Percentiles rank a stretch among this genome's conserved stretches.
Evolutionary conservation across 1,140 invertebrate genomes (phyloP).

Genomic region (Leptinotarsa texana): DNA sequence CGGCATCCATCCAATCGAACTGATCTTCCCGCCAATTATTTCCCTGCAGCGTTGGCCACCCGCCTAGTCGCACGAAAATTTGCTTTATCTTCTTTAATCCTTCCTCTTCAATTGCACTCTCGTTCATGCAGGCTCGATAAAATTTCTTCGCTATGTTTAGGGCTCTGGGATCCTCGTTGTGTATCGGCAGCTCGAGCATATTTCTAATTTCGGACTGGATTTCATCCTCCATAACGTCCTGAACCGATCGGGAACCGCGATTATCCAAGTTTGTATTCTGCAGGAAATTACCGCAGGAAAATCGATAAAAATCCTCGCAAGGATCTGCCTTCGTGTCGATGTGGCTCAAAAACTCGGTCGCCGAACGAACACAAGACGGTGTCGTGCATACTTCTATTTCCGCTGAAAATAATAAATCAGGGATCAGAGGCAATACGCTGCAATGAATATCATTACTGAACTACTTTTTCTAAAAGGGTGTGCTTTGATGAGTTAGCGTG

Average conservation of each 20-base stretch:
- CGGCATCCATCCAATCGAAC: conserved; percentile 55
- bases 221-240: conserved; percentile 38
- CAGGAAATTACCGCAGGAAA: conserved; percentile 70
- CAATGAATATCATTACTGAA: too few species aligned
- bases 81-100: conserved; percentile 57
- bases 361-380: conserved; percentile 36
- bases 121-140: conserved; percentile 50
- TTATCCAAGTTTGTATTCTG: conserved; percentile 39
- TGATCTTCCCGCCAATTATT: conserved; percentile 58
- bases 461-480: too few species aligned
- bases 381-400: conserved; percentile 36
- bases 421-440: not conserved
- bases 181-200: conserved; percentile 42
- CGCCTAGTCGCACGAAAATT: conserved; percentile 61
- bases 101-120: conserved; percentile 39
- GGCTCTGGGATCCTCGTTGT: conserved; percentile 33
- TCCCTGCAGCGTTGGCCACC: conserved; percentile 65
- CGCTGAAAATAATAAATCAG: conserved; percentile 31
- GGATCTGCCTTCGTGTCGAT: conserved; percentile 79
- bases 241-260: conserved; percentile 32
- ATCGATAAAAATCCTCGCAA: conserved; percentile 89
- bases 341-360: conserved; percentile 56
- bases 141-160: conserved; percentile 45
- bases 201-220: conserved; percentile 32
- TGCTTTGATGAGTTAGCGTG: too few species aligned